phyloP scores from a whole-genome alignment of 2,113 vertebrate genomes.

The Misgurnus anguillicaudatus region DNA sequence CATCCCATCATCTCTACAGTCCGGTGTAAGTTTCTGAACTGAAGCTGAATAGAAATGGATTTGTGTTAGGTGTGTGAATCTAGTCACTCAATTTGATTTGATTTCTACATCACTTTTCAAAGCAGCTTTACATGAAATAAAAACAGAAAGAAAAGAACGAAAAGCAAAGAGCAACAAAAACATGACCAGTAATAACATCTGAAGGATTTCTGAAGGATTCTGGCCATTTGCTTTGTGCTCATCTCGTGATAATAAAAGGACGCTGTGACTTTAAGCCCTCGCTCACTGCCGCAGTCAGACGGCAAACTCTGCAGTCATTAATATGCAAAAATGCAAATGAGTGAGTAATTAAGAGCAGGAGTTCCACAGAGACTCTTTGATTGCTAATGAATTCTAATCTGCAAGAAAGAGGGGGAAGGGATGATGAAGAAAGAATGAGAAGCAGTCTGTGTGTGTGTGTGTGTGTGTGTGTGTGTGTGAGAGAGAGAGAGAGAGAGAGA shows the following conservation, averaged over 20 bases:
- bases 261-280: constrained; percentile 52
- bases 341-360: constrained; percentile 80
- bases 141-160: too few species aligned
- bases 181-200: not conserved
- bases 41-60: too few species aligned
- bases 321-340: constrained; percentile 85
- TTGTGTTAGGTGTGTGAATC: too few species aligned
- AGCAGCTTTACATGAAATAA: too few species aligned
- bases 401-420: constrained; percentile 72
- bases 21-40: not conserved
- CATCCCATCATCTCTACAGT: not conserved
- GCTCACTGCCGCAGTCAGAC: constrained; percentile 73
- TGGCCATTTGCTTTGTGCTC: constrained; percentile 9
- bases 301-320: constrained; percentile 80
- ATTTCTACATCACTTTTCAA: too few species aligned
- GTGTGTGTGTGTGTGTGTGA: too few species aligned
- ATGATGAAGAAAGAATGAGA: constrained; percentile 55
- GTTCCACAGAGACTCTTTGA: constrained; percentile 81
- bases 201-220: not conserved
- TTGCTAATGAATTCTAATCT: constrained; percentile 83
- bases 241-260: constrained; percentile 39
- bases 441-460: constrained; percentile 9
- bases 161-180: too few species aligned
- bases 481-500: constrained; percentile 17
- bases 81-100: too few species aligned